Evolutionary conservation across 2,888 invertebrate species (phyloP), one percentile per base, ranked within the genome.

Genomic region (Hylaea fasciaria): DNA sequence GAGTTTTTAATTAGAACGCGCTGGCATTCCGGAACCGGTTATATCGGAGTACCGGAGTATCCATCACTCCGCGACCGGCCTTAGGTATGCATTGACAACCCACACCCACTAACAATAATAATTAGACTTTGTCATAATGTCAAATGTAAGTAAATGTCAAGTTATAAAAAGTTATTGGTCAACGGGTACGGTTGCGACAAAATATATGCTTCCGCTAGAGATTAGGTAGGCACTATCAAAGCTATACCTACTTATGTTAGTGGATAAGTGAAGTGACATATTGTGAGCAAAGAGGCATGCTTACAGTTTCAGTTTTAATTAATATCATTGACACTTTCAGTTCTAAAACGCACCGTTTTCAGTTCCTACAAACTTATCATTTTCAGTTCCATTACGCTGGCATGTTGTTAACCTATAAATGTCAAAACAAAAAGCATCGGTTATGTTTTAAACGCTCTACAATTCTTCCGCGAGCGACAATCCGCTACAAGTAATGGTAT

Each of bases 121-220:
- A 90, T 89, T 89, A 89, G 87, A 87, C 80, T 77, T 79, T 82
- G 76, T 66, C 76, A 82, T 84, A 91, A 91, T 91, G 91, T 91
- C 91, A 91, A 90, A 87, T 87, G 90, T 85, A 74, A 71, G 74
- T 82, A 91, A 91, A 91, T 91, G 91, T 86, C 91, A 89, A 74
- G 75, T 64, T 70, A 65, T 74, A 83, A 85, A 86, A 85, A 84
- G 81, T 81, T 80, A 83, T 76, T 77, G 81, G 79, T 80, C 80
- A 80, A 73, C 13, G 43, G n/a, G 46, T 29, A 49, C 45, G 50
- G 5, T 2, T 32, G 10, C 9, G 32, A 32, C 7, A 32, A 32
- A 5, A 28, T 28, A 32, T 32, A 55, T 48, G 60, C 70, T 77
- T 77, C 77, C 78, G 71, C 62, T 66, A 43, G 53, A 41, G 41